A percentile compares a stretch with the other conserved stretches of the same genome.
Evolutionary conservation across 2,113 vertebrate species (phyloP).

Genomic region (Mormyrus iriodes): DNA sequence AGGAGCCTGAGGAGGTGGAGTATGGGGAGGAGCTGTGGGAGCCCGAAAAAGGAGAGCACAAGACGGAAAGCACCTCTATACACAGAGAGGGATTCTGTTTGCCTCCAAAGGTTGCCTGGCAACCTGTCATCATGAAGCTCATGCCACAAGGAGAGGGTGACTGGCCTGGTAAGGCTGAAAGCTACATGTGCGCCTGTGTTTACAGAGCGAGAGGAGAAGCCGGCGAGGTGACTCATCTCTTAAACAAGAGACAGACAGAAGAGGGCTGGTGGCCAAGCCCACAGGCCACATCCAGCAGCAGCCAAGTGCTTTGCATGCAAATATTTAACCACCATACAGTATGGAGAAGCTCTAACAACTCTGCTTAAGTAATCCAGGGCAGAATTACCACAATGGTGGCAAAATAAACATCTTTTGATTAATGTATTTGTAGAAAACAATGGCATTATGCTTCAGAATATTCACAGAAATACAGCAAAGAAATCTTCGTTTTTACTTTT

Average conservation of each 20-base stretch:
- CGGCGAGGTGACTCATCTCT: slow-evolving; percentile 4
- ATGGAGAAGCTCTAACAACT: background rate
- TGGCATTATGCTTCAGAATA: background rate
- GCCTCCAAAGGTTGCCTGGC: slow-evolving; percentile 56
- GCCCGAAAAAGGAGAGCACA: slow-evolving; percentile 32
- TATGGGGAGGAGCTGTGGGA: background rate
- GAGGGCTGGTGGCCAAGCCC: background rate
- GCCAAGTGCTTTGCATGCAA: background rate
- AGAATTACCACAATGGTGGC: background rate
- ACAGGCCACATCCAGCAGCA: background rate
- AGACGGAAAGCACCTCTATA: slow-evolving; percentile 47
- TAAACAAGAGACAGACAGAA: background rate
- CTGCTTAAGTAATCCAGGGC: background rate
- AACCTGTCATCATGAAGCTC: slow-evolving; percentile 56
- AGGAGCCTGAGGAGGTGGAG: background rate
- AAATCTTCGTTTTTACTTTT: background rate
- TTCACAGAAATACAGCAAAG: background rate
- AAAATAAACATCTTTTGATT: background rate
- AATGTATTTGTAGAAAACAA: background rate
- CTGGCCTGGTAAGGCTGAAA: background rate
- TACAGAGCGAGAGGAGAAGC: slow-evolving; percentile 6
- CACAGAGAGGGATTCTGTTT: slow-evolving; percentile 63
- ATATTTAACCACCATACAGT: background rate
- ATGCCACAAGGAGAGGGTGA: slow-evolving; percentile 37
- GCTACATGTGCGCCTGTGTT: slow-evolving; percentile 19